Evolutionary conservation across 2,113 vertebrate species (phyloP), one percentile per base, ranked within the genome.

Genomic region (Otolemur garnettii): DNA sequence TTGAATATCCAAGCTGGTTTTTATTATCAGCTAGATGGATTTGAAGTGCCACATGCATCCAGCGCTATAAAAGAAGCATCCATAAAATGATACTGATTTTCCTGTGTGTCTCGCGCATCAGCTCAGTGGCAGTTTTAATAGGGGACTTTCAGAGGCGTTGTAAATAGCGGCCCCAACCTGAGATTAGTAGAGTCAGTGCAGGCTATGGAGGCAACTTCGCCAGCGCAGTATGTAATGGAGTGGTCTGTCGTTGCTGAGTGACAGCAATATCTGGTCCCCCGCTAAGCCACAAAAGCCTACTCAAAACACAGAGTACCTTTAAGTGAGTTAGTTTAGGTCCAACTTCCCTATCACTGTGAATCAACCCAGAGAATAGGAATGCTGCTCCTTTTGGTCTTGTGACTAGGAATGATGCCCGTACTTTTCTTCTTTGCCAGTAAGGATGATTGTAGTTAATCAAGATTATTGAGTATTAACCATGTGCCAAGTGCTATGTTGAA

Each of bases 311-410:
- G 26, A n/a, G 53, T 35, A 26, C 93, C 81, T 95, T 83, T 93
- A 88, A 95, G 92, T 96, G 90, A 92, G 91, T 91, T 77, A 42
- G 60, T 71, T 38, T 77, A 68, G 95, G 96, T n/a, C 55, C 82
- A 30, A 81, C 88, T 88, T 82, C 53, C 50, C 80, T 64, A 87
- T 86, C 64, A 45, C 79, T 22, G 0, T 75, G 71, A 77, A 55
- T 94, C 91, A 92, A 1, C 53, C n/a, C 38, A 5, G 60, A 69
- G 75, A 62, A 66, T 12, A 22, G 68, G 78, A 71, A 18, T 19
- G 2, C 19, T n/a, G 12, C 42, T 87, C 13, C 1, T 59, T 62
- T 9, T 62, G 66, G 88, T 74, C n/a, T 13, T 50, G 38, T 35
- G 33, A n/a, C 24, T 80, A 75, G 74, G 38, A 94, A 59, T 5